Evolutionary conservation across 2,797 vertebrate species (phyloP).

Genomic region (Esox masquinongy): DNA sequence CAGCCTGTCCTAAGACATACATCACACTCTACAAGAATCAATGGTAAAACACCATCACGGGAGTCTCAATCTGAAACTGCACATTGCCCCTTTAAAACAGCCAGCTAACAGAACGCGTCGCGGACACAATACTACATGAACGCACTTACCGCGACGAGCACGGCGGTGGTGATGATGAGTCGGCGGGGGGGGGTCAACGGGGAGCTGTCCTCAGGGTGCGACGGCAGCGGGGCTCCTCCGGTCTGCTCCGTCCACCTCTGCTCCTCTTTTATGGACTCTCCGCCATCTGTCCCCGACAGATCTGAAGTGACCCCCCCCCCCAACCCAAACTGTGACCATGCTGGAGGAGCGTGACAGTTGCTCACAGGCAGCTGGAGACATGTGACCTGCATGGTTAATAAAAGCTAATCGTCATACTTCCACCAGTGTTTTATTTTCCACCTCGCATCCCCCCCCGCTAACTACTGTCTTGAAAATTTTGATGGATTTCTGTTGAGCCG

Average conservation of each 20-base stretch:
- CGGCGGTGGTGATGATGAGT: constrained; percentile 22
- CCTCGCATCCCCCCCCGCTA: neutral
- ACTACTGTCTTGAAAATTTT: neutral
- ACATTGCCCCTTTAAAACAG: too few species aligned
- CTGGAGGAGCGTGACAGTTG: constrained; percentile 51
- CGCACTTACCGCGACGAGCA: constrained; percentile 56
- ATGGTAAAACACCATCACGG: too few species aligned
- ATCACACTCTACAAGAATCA: too few species aligned
- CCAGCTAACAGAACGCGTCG: too few species aligned
- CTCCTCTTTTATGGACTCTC: constrained; percentile 54
- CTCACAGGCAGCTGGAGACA: constrained; percentile 53
- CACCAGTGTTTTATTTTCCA: neutral
- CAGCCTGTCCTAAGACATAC: too few species aligned
- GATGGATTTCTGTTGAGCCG: neutral
- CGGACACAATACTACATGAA: neutral
- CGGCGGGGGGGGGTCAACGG: too few species aligned
- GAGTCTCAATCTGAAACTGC: too few species aligned
- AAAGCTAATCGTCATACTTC: constrained; percentile 54
- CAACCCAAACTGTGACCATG: constrained; percentile 12
- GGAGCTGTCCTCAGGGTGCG: neutral
- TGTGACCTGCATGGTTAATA: constrained; percentile 49
- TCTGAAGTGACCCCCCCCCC: neutral
- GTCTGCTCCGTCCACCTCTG: neutral
- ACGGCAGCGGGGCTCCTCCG: neutral
- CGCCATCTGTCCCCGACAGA: neutral